These are phyloP conservation scores for Brachionus manjavacas DNA, from an alignment of 1,140 invertebrate species.

Conservation along the genomic window DNA sequence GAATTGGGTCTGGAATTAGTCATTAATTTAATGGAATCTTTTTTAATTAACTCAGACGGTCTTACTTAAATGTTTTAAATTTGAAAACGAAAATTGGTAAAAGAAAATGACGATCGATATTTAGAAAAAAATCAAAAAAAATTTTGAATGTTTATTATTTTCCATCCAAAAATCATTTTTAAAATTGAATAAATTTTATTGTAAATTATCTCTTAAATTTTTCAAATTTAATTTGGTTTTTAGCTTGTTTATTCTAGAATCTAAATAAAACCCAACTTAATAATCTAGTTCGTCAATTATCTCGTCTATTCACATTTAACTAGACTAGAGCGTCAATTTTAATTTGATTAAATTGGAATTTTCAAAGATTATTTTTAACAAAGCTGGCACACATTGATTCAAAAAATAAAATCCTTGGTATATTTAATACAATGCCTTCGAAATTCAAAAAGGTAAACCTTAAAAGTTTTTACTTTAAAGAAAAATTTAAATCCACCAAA, in stretches of 20 bases:
- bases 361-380: background rate
- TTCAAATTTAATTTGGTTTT: background rate
- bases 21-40: background rate
- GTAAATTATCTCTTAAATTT: background rate
- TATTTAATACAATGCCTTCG: background rate
- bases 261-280: background rate
- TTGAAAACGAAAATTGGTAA: conserved; percentile 17
- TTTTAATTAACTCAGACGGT: background rate
- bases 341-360: background rate
- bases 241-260: background rate
- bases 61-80: background rate
- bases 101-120: background rate
- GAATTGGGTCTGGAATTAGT: background rate
- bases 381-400: background rate
- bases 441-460: background rate
- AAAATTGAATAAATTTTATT: background rate
- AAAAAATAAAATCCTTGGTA: background rate
- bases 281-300: background rate
- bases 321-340: background rate
- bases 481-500: background rate
- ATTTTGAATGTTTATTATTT: background rate
- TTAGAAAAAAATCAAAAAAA: background rate
- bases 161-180: background rate
- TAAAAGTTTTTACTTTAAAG: background rate
- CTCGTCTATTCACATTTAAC: background rate